A percentile compares a stretch with the other conserved stretches of the same genome.
Evolutionary conservation across 2,113 vertebrate species (phyloP).

Genomic region (Empidonax alnorum): DNA sequence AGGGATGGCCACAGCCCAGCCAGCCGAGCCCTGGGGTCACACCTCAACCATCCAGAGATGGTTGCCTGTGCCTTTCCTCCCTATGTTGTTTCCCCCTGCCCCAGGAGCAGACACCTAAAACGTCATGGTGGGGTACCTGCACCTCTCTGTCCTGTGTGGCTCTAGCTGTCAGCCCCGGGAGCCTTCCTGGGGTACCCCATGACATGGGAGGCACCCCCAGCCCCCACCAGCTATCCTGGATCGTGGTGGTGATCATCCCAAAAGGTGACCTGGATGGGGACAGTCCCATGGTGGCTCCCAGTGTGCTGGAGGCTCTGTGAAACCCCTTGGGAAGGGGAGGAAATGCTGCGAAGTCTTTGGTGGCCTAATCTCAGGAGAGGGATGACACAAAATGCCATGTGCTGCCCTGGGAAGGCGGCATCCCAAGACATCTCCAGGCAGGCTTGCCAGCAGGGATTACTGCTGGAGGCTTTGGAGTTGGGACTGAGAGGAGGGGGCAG

Average conservation of each 20-base stretch:
- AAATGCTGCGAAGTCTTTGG: accelerated
- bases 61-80: background rate
- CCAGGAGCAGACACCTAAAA: background rate
- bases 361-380: background rate
- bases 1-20: background rate
- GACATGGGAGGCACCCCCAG: background rate
- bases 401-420: background rate
- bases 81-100: accelerated
- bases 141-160: accelerated
- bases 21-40: background rate
- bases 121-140: accelerated
- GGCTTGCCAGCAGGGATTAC: background rate
- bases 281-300: accelerated
- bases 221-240: background rate
- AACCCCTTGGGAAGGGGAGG: background rate
- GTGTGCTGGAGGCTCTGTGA: accelerated
- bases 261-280: background rate
- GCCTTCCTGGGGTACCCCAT: background rate
- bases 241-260: too few species aligned
- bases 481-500: background rate
- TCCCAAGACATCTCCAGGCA: background rate
- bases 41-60: accelerated
- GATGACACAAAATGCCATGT: background rate
- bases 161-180: background rate
- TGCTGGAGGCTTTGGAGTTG: background rate